A percentile compares a stretch with the other conserved stretches of the same genome.
Conservation (phyloP, 1,140 invertebrate genomes). For the Theocolax elegans region DNA sequence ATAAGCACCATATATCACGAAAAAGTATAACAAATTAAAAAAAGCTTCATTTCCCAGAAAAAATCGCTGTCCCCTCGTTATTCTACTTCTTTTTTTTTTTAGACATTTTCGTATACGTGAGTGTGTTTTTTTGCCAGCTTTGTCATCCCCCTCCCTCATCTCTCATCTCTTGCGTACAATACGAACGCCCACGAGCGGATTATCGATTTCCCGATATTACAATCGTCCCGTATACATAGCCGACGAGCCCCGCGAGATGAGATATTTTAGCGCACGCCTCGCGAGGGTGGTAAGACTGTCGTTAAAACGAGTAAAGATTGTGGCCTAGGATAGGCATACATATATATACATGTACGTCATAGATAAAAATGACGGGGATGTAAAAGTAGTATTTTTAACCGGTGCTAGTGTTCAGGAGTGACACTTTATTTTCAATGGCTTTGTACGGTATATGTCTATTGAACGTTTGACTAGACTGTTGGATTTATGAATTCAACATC, state of each 20-base stretch:
- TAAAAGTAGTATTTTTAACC: slow-evolving; percentile 8
- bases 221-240: neutral
- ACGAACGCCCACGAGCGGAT: slow-evolving; percentile 19
- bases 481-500: too few relatives aligned
- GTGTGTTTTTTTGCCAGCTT: too few relatives aligned
- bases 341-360: neutral
- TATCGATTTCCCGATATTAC: slow-evolving; percentile 31
- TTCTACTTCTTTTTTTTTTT: too few relatives aligned
- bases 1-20: neutral
- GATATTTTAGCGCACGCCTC: slow-evolving; percentile 13
- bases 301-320: slow-evolving; percentile 44
- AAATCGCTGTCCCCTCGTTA: slow-evolving; percentile 29
- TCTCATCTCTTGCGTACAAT: slow-evolving; percentile 10
- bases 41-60: neutral
- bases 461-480: too few relatives aligned
- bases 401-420: neutral
- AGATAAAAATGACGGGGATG: slow-evolving; percentile 21
- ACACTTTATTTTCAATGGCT: too few relatives aligned
- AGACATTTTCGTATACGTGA: too few relatives aligned
- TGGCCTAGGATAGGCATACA: slow-evolving; percentile 16
- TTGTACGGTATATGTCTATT: too few relatives aligned
- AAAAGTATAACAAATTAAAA: slow-evolving; percentile 8
- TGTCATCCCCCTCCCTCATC: neutral
- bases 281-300: slow-evolving; percentile 5
- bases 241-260: neutral